Evolutionary conservation across 2,113 vertebrate genomes (phyloP).

Genomic region (Mohoua ochrocephala): DNA sequence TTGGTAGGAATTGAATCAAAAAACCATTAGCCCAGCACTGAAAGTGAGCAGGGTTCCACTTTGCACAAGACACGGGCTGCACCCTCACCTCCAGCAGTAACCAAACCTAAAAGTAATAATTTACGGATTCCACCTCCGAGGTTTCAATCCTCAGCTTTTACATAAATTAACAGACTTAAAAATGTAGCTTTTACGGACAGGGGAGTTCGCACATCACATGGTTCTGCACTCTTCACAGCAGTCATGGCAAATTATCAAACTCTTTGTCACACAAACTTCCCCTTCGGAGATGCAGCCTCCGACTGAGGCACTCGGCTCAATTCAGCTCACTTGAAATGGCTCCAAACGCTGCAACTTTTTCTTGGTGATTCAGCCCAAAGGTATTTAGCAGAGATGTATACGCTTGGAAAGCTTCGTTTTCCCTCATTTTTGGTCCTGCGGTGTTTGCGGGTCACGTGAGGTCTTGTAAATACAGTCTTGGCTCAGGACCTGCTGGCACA

Average conservation of each 20-base stretch:
- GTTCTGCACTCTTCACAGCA: background rate
- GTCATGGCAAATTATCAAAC: background rate
- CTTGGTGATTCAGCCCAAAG: background rate
- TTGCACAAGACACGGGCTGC: accelerated
- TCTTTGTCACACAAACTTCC: background rate
- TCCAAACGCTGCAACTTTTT: background rate
- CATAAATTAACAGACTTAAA: background rate
- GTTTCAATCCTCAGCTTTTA: background rate
- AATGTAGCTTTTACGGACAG: background rate
- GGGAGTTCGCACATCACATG: accelerated
- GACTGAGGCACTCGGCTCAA: accelerated
- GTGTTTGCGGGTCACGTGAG: background rate
- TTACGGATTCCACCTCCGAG: background rate
- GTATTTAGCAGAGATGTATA: background rate
- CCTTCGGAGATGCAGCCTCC: background rate
- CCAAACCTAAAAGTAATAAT: background rate
- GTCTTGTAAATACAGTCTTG: background rate
- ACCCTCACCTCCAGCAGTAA: background rate
- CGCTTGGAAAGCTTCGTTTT: background rate
- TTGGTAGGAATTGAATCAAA: background rate
- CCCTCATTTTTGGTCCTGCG: background rate
- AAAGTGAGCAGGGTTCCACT: background rate
- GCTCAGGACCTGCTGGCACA: background rate
- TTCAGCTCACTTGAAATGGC: background rate
- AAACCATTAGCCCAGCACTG: background rate